Evolutionary conservation across 2,113 vertebrate genomes (phyloP).

Genomic region (Athene cunicularia): DNA sequence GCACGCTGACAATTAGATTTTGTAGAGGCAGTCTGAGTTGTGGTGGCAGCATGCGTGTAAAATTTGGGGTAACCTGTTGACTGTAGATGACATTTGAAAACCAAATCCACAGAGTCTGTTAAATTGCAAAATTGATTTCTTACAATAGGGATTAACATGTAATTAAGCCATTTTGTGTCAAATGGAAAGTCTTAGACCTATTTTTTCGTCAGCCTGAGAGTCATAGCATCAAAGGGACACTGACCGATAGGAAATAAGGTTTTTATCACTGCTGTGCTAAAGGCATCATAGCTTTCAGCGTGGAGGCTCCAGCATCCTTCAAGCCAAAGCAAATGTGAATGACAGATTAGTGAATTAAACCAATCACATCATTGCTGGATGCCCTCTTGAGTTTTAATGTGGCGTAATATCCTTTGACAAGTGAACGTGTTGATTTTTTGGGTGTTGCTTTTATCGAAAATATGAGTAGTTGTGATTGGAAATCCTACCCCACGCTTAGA

Average conservation of each 20-base stretch:
- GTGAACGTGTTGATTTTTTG: neutral
- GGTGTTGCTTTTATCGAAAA: neutral
- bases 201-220: neutral
- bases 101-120: neutral
- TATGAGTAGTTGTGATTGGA: accelerated
- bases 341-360: neutral
- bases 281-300: neutral
- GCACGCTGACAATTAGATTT: neutral
- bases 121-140: neutral
- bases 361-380: neutral
- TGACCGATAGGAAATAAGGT: neutral
- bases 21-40: neutral
- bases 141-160: neutral
- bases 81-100: neutral
- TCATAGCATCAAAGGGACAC: neutral
- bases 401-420: neutral
- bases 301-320: neutral
- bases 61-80: neutral
- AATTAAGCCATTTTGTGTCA: neutral
- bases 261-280: neutral
- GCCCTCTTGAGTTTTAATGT: neutral
- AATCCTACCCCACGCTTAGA: neutral
- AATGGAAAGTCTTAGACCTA: neutral
- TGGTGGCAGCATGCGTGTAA: neutral
- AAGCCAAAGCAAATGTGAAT: neutral